Percentiles rank a stretch among this genome's conserved stretches.
Evolutionary conservation across 1,140 invertebrate species (phyloP).

Genomic region (Anadara kagoshimensis): DNA sequence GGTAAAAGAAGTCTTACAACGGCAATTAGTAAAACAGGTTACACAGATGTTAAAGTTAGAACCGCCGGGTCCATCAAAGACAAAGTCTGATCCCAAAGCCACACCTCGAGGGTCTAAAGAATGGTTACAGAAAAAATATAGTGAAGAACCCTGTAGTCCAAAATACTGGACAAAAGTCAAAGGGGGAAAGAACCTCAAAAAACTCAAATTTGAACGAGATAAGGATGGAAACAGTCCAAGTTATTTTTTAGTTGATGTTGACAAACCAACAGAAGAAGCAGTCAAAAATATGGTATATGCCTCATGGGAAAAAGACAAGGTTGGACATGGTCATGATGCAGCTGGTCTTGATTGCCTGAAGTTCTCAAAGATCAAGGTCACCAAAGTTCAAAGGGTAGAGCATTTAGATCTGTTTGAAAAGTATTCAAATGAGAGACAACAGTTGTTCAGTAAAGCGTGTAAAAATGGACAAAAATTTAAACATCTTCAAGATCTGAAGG

Average conservation of each 20-base stretch:
- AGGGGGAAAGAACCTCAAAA: slow-evolving; percentile 31
- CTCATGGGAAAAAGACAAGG: slow-evolving; percentile 48
- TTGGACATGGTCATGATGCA: slow-evolving; percentile 54
- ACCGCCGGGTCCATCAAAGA: too few relatives aligned
- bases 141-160: slow-evolving; percentile 27
- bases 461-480: slow-evolving; percentile 12
- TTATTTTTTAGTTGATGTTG: slow-evolving; percentile 31
- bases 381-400: slow-evolving; percentile 52
- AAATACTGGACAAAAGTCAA: slow-evolving; percentile 43
- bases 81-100: too few relatives aligned
- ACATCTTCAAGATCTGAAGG: slow-evolving; percentile 18
- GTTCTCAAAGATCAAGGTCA: slow-evolving; percentile 47
- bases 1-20: too few relatives aligned
- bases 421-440: slow-evolving; percentile 49
- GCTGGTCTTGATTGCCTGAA: slow-evolving; percentile 29
- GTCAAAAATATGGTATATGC: slow-evolving; percentile 44
- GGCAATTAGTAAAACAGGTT: too few relatives aligned
- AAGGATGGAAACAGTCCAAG: background rate
- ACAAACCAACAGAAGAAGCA: slow-evolving; percentile 31
- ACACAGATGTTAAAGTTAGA: too few relatives aligned
- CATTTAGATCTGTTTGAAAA: slow-evolving; percentile 51
- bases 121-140: slow-evolving; percentile 40
- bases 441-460: slow-evolving; percentile 43
- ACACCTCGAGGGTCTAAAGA: slow-evolving; percentile 20
- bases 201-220: slow-evolving; percentile 22